Evolutionary conservation across 2,888 invertebrate genomes (phyloP), one percentile per base, ranked within the genome.

Genomic region (Athripsodes cinereus): DNA sequence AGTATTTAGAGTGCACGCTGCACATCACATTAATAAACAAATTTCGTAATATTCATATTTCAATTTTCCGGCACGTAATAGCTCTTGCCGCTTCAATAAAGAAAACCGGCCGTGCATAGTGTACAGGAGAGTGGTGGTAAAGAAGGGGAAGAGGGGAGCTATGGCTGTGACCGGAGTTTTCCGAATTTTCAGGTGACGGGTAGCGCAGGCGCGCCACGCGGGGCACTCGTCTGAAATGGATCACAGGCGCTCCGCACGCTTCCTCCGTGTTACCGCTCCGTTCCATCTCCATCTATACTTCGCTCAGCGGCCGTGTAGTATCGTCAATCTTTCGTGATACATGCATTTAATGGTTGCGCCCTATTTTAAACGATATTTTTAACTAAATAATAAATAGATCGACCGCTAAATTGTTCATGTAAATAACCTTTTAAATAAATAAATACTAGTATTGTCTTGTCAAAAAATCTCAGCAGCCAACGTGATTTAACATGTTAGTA

Each of bases 191-290:
- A 40, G 40, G 40, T 49, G 54, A 59, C 51, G 51, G 54, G 50
- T 51, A 22, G 55, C 58, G 58, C 58, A 55, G 31, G 58, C 58
- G 55, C 58, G 55, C 35, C 35, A 35, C 22, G 35, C 47, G 16
- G 54, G 48, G 50, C 58, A 58, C 44, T 52, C 40, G 13, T 40
- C 40, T 8, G 50, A 55, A 54, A 59, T 59, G 58, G 58, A 59
- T 54, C 67, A 67, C 69, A 68, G 68, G 69, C 70, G 70, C 72
- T 69, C 74, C 74, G 73, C 74, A 72, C 73, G 59, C 49, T 44
- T 52, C 52, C 51, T 53, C 52, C 26, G 51, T 40, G 13, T 5
- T 13, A 16, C 13, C 16, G n/a, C n/a, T n/a, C n/a, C n/a, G n/a
- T n/a, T n/a, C n/a, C n/a, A n/a, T n/a, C n/a, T n/a, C n/a, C n/a